These are phyloP conservation scores for Cryptotis parvus DNA, from an alignment of 2,113 vertebrate species.

Conservation along the genomic window DNA sequence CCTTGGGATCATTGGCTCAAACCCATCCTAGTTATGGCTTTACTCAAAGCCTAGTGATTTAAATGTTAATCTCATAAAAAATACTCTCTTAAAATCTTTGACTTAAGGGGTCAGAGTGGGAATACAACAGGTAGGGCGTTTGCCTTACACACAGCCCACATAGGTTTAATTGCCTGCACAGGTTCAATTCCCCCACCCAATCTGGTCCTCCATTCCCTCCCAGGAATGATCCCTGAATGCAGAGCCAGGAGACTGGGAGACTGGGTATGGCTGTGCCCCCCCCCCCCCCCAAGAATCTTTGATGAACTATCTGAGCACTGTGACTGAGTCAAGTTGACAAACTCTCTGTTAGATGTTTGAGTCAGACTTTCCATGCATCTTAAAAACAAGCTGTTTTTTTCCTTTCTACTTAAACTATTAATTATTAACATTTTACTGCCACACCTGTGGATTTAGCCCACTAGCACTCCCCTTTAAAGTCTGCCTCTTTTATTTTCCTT, in stretches of 20 bases:
- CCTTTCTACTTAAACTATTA: background rate
- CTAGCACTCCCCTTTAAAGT: no score
- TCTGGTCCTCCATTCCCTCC: no score
- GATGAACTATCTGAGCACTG: background rate
- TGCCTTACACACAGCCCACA: no score
- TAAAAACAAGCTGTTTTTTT: background rate
- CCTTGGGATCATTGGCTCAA: background rate
- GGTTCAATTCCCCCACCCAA: no score
- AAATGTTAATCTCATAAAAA: background rate
- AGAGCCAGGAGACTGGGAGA: no score
- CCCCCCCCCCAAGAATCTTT: background rate
- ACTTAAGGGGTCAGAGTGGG: no score
- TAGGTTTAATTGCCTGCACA: no score
- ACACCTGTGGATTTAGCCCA: background rate
- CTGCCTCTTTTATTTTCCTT: background rate
- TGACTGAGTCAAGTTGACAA: background rate
- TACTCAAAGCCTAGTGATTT: background rate
- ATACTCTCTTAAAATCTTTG: no score
- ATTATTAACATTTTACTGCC: background rate
- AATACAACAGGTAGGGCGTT: no score
- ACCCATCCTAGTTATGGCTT: background rate
- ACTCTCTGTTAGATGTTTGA: background rate
- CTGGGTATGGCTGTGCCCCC: no score
- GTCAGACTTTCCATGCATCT: background rate
- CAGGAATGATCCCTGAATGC: no score